Conservation (phyloP, 2,888 invertebrate species). For the Cerastoderma edule region DNA sequence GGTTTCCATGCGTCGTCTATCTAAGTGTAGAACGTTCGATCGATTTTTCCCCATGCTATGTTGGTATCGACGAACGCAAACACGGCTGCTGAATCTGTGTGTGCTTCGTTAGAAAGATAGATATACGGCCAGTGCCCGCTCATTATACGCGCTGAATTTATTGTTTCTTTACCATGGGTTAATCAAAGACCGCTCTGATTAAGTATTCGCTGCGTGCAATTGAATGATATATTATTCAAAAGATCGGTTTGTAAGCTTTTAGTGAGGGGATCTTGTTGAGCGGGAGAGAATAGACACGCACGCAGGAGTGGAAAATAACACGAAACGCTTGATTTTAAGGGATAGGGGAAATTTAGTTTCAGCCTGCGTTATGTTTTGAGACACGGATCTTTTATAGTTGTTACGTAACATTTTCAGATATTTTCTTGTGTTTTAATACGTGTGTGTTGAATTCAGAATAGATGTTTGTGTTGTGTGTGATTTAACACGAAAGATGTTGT, state of each 20-base stretch:
- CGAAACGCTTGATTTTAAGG: not conserved
- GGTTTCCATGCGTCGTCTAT: conserved; percentile 24
- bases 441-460: too few relatives aligned
- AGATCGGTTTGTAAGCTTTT: conserved; percentile 35
- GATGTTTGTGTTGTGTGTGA: too few relatives aligned
- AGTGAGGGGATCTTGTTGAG: not conserved
- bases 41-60: conserved; percentile 49
- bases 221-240: conserved; percentile 46
- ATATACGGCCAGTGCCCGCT: conserved; percentile 29
- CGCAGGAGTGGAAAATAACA: conserved; percentile 5
- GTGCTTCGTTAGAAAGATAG: conserved; percentile 39
- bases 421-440: too few relatives aligned
- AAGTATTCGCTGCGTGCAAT: conserved; percentile 36
- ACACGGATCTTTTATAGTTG: not conserved
- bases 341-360: conserved; percentile 18
- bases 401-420: too few relatives aligned
- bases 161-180: conserved; percentile 50
- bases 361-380: conserved; percentile 5
- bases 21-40: conserved; percentile 28
- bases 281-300: conserved; percentile 3
- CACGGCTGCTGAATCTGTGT: too few relatives aligned
- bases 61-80: conserved; percentile 28
- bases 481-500: too few relatives aligned
- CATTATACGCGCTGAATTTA: conserved; percentile 46
- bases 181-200: conserved; percentile 52